Conservation (phyloP, 2,113 vertebrate genomes). For the Baryphthengus martii region DNA sequence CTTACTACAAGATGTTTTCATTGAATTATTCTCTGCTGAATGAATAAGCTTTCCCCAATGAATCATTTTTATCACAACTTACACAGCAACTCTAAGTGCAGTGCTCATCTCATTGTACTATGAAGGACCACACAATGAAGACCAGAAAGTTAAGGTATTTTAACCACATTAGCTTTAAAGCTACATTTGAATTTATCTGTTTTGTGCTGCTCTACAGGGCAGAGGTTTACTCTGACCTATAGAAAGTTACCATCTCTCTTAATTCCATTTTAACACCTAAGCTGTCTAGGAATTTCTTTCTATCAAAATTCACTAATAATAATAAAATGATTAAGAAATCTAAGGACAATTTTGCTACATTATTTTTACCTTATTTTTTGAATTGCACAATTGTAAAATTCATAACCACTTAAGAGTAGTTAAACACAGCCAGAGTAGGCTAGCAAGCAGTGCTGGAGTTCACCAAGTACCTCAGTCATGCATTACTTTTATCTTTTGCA, state of each 20-base stretch:
- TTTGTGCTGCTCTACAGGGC: neutral
- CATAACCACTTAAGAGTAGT: neutral
- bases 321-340: neutral
- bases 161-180: neutral
- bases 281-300: neutral
- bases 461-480: neutral
- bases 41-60: neutral
- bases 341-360: neutral
- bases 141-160: neutral
- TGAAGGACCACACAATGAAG: neutral
- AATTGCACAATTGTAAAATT: neutral
- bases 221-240: neutral
- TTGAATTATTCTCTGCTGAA: neutral
- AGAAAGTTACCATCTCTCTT: neutral
- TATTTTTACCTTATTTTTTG: too few species aligned
- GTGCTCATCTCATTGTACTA: neutral
- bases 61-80: neutral
- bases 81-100: neutral
- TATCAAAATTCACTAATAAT: neutral
- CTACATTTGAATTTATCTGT: neutral
- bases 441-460: neutral
- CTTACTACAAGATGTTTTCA: neutral
- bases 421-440: neutral
- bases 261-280: neutral
- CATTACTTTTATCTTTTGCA: neutral